A percentile compares a stretch with the other conserved stretches of the same genome.
These are phyloP conservation scores for Agrypnia vestita DNA, from an alignment of 1,140 invertebrate genomes.

Conservation along the genomic window DNA sequence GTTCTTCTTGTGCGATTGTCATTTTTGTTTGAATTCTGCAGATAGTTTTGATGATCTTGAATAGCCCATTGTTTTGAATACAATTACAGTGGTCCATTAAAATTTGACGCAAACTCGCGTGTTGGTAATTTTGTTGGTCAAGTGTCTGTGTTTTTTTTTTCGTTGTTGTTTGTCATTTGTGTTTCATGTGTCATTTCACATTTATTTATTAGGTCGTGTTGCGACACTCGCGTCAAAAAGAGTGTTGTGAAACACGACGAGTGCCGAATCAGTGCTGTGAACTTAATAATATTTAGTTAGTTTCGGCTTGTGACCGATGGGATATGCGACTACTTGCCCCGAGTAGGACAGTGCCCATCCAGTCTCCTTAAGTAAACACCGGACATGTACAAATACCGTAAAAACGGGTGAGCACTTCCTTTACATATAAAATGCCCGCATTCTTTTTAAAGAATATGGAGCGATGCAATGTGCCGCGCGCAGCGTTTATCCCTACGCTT, in stretches of 20 bases:
- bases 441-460: too few species aligned
- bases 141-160: slow-evolving; percentile 11
- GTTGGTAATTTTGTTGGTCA: slow-evolving; percentile 20
- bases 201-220: slow-evolving; percentile 33
- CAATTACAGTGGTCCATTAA: slow-evolving; percentile 8
- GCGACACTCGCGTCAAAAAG: slow-evolving; percentile 35
- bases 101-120: slow-evolving; percentile 16
- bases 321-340: too few species aligned
- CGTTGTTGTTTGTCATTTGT: background rate
- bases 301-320: too few species aligned
- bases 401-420: slow-evolving; percentile 56
- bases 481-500: background rate
- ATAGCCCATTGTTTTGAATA: slow-evolving; percentile 13
- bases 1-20: background rate
- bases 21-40: slow-evolving; percentile 24
- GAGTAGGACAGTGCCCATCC: too few species aligned
- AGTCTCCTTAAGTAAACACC: too few species aligned
- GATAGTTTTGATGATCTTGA: background rate
- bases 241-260: slow-evolving; percentile 26
- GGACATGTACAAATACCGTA: slow-evolving; percentile 45
- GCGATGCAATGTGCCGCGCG: background rate
- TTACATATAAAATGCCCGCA: background rate
- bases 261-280: slow-evolving; percentile 23
- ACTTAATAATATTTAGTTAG: too few species aligned
- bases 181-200: slow-evolving; percentile 19